A percentile compares a stretch with the other conserved stretches of the same genome.
phyloP scores from a whole-genome alignment of 1,140 invertebrate genomes.

The Drosophila seguyi region DNA sequence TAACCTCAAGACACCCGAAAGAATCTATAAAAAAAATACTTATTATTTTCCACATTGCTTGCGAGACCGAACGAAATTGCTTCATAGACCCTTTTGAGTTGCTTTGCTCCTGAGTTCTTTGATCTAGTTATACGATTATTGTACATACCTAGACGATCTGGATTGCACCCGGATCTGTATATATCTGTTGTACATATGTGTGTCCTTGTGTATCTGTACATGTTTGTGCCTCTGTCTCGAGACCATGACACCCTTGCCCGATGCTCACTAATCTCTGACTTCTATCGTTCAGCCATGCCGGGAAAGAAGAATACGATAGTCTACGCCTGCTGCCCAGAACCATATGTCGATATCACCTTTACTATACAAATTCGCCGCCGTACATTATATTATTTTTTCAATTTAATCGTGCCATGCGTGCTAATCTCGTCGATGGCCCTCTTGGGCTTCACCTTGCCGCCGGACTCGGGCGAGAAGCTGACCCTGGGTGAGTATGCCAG shows the following conservation, averaged over 20 bases:
- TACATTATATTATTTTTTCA: conserved; percentile 99
- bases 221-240: conserved; percentile 63
- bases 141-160: conserved; percentile 31
- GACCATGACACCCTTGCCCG: conserved; percentile 4
- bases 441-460: conserved; percentile 98
- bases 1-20: conserved; percentile 16
- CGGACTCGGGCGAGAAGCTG: conserved; percentile 99
- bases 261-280: conserved; percentile 62
- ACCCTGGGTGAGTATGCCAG: conserved; percentile 93
- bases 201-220: conserved; percentile 45
- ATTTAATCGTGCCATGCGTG: conserved; percentile 99
- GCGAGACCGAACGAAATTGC: conserved; percentile 50
- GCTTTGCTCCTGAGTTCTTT: conserved; percentile 50
- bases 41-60: conserved; percentile 39
- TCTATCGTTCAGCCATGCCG: conserved; percentile 90
- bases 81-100: conserved; percentile 65
- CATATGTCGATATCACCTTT: conserved; percentile 99
- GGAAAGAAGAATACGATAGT: conserved; percentile 93
- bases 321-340: conserved; percentile 94
- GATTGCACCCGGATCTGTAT: conserved; percentile 20
- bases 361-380: conserved; percentile 97
- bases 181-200: conserved; percentile 50
- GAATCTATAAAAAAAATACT: not conserved
- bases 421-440: conserved; percentile 99
- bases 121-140: conserved; percentile 41